Evolutionary conservation across 2,888 invertebrate species (phyloP).

Genomic region (Ophraella communa): DNA sequence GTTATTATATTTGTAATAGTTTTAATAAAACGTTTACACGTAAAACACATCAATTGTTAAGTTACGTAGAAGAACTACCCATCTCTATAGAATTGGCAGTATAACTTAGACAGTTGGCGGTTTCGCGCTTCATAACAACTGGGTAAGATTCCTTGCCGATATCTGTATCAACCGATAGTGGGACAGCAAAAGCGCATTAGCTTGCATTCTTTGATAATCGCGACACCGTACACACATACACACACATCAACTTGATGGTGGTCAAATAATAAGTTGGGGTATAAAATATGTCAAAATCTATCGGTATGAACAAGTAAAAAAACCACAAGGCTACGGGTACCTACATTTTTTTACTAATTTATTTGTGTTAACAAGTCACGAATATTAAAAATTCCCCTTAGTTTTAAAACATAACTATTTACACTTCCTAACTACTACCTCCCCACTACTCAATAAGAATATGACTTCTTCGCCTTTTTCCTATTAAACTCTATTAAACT

Average conservation of each 20-base stretch:
- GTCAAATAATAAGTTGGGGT: neutral
- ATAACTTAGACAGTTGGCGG: slow-evolving; percentile 51
- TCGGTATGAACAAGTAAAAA: too few species aligned
- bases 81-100: slow-evolving; percentile 7
- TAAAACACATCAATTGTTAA: neutral
- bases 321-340: too few species aligned
- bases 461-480: too few species aligned
- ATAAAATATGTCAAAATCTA: too few species aligned
- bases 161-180: slow-evolving; percentile 57
- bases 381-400: too few species aligned
- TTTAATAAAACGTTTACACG: too few species aligned
- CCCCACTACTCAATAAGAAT: too few species aligned
- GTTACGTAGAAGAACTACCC: neutral
- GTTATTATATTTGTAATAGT: neutral
- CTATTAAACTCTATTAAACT: too few species aligned
- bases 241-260: neutral
- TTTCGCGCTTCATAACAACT: slow-evolving; percentile 50
- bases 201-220: slow-evolving; percentile 32
- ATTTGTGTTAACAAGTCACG: too few species aligned
- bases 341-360: too few species aligned
- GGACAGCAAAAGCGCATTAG: slow-evolving; percentile 59
- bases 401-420: too few species aligned
- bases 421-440: too few species aligned
- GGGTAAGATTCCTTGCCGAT: slow-evolving; percentile 53
- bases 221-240: slow-evolving; percentile 16